These are phyloP conservation scores for Euspilapteryx auroguttella DNA, from an alignment of 2,888 invertebrate species.

Conservation along the genomic window DNA sequence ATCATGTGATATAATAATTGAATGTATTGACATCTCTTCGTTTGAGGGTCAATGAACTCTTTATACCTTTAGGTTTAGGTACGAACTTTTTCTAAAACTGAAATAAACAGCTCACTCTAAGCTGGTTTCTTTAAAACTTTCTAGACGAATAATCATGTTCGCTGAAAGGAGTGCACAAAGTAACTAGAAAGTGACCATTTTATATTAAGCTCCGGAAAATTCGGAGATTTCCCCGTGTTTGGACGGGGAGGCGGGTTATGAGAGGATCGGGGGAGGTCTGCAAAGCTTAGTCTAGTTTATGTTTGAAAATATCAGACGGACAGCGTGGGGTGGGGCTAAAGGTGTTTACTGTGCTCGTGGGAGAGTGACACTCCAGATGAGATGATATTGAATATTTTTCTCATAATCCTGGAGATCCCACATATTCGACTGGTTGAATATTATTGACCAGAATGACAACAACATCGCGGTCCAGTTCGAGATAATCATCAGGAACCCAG, in stretches of 20 bases:
- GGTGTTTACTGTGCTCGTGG: constrained; percentile 52
- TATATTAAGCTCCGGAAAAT: constrained; percentile 15
- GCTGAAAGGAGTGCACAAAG: constrained; percentile 30
- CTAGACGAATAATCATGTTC: constrained; percentile 38
- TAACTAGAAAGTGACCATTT: constrained; percentile 24
- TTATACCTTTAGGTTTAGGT: background rate
- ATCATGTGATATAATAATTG: background rate
- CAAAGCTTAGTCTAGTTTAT: constrained; percentile 23
- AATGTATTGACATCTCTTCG: background rate
- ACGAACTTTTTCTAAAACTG: constrained; percentile 1
- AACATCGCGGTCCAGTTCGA: too few relatives aligned
- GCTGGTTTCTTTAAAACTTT: constrained; percentile 29
- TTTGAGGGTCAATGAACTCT: background rate
- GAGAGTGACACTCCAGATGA: constrained; percentile 26
- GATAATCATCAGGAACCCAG: too few relatives aligned
- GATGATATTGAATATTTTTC: constrained; percentile 58
- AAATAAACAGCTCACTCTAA: constrained; percentile 2
- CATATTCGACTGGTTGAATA: too few relatives aligned
- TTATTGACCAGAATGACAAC: too few relatives aligned
- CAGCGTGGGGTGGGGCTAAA: constrained; percentile 16
- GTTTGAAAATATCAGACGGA: constrained; percentile 45
- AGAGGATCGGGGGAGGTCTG: constrained; percentile 21
- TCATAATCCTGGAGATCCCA: too few relatives aligned
- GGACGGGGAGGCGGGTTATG: constrained; percentile 11
- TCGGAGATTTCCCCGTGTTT: constrained; percentile 7